Conservation (phyloP, 2,888 invertebrate species). For the Diarsia dahlii region DNA sequence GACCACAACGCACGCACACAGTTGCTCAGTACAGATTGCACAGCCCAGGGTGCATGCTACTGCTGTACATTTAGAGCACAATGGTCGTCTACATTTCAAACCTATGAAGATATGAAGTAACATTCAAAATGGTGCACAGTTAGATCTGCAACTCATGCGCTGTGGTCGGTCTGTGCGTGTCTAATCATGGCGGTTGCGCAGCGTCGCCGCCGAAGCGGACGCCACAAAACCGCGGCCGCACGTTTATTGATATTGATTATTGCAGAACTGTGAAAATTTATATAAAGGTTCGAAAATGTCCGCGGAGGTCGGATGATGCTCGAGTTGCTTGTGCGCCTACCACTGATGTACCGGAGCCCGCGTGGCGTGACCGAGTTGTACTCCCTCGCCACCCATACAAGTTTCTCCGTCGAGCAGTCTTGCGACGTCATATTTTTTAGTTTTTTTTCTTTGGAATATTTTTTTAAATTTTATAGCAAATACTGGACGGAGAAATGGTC, state of each 20-base stretch:
- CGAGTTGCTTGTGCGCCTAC: constrained; percentile 69
- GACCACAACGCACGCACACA: constrained; percentile 30
- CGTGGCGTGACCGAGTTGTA: constrained; percentile 57
- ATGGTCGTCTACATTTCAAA: constrained; percentile 38
- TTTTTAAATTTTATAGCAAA: constrained; percentile 81
- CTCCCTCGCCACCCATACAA: constrained; percentile 66
- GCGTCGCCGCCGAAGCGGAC: constrained; percentile 84
- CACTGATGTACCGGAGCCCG: constrained; percentile 36
- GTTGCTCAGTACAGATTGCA: constrained; percentile 28
- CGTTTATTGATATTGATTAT: constrained; percentile 86
- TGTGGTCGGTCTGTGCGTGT: constrained; percentile 60
- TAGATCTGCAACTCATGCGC: constrained; percentile 46
- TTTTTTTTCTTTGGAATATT: constrained; percentile 64
- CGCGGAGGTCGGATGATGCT: constrained; percentile 82
- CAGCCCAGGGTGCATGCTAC: constrained; percentile 10
- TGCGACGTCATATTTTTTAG: constrained; percentile 73
- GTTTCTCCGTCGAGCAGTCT: constrained; percentile 80
- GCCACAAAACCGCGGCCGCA: constrained; percentile 87
- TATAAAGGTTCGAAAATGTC: constrained; percentile 89
- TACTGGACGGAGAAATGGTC: constrained; percentile 76
- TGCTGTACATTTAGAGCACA: constrained; percentile 16
- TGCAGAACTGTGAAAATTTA: constrained; percentile 86
- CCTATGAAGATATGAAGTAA: constrained; percentile 20
- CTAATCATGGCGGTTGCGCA: constrained; percentile 68
- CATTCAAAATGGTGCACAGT: constrained; percentile 40